phyloP scores from a whole-genome alignment of 92 coral and sea anemone genomes.

The Umimayanthus chanpuru region DNA sequence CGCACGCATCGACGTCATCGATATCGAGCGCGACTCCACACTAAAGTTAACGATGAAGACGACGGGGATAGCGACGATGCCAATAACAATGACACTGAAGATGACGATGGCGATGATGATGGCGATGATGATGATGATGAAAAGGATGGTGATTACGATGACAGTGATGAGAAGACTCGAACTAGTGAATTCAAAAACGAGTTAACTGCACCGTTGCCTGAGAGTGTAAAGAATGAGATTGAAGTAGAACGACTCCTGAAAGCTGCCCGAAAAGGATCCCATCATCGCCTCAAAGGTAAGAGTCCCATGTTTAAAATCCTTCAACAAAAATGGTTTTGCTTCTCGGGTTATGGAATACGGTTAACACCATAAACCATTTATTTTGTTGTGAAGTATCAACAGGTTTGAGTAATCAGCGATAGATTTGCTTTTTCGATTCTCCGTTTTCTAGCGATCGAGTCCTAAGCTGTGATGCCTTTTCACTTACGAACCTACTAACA shows the following conservation, averaged over 20 bases:
- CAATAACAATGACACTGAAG: neutral
- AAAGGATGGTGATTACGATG: neutral
- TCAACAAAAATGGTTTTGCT: too few species aligned
- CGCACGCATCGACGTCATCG: conserved; percentile 7
- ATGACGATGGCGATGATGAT: neutral
- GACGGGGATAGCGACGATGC: neutral
- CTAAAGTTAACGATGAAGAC: conserved; percentile 17
- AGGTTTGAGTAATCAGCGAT: too few species aligned
- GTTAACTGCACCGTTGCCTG: conserved; percentile 19
- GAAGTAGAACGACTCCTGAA: conserved; percentile 25
- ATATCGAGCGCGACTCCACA: neutral
- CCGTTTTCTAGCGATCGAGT: too few species aligned
- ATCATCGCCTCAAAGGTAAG: conserved; percentile 24
- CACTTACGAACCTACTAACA: too few species aligned
- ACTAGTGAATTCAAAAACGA: neutral
- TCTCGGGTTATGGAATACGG: too few species aligned
- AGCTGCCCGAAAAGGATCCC: conserved; percentile 10
- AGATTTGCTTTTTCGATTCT: too few species aligned
- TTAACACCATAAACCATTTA: too few species aligned
- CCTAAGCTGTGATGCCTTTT: too few species aligned
- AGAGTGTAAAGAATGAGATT: conserved; percentile 24
- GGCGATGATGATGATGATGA: neutral
- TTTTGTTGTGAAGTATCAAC: too few species aligned
- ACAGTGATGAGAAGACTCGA: neutral
- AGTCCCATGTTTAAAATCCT: too few species aligned